phyloP scores from a whole-genome alignment of 2,797 vertebrate species.

The Leucoraja ocellata region DNA sequence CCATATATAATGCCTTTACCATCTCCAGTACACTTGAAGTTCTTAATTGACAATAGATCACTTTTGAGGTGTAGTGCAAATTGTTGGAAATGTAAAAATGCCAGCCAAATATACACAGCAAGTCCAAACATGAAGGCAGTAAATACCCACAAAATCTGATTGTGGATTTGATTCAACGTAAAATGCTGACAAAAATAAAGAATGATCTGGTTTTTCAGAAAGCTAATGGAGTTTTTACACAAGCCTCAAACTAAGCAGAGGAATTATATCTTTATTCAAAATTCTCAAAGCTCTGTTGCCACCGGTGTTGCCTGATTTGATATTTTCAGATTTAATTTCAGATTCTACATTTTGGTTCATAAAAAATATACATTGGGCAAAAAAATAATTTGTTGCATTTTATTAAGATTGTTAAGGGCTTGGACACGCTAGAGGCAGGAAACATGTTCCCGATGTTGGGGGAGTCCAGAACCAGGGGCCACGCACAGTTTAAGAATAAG shows the following conservation, averaged over 20 bases:
- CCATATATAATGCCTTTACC: neutral
- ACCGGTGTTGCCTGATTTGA: no score
- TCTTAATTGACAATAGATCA: neutral
- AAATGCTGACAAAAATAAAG: neutral
- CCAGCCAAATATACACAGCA: neutral
- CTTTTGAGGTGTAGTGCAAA: neutral
- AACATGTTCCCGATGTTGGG: no score
- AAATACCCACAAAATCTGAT: neutral
- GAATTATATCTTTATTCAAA: neutral
- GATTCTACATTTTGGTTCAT: no score
- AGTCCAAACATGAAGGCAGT: neutral
- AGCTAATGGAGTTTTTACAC: neutral
- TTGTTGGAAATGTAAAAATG: neutral
- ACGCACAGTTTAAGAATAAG: no score
- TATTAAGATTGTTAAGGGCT: no score
- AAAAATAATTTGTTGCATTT: no score
- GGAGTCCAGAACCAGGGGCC: no score
- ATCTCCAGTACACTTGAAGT: neutral
- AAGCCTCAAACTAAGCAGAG: neutral
- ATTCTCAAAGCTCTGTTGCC: no score
- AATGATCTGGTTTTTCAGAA: neutral
- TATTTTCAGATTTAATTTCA: no score
- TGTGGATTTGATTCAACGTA: neutral
- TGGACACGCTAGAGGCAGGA: no score
- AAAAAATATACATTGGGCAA: no score